Evolutionary conservation across 35 echinoderm and acorn worm species (phyloP), one percentile per base, ranked within the genome.

Genomic region (Nesometra sesokonis): DNA sequence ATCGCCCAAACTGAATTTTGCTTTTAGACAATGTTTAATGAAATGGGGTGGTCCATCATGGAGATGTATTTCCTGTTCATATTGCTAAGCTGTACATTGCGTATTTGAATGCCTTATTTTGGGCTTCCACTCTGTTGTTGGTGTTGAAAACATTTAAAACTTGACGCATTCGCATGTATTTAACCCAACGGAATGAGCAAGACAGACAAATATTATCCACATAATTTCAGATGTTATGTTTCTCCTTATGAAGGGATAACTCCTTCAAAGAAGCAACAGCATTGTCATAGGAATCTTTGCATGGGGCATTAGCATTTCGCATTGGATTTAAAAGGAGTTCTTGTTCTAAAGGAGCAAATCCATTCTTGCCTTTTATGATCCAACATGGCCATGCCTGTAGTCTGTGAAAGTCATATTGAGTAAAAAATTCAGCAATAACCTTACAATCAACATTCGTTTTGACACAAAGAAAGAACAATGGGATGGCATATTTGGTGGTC

Each of bases 391-490:
- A 29, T 34, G 82, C 31, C 82, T 83, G 82, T 21, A 19, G 36
- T 39, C 82, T 83, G 82, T 83, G 82, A 47, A 47, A 85, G 83
- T 85, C 83, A 29, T 88, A 37, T 43, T 88, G 34, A 3, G 79
- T 35, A 17, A 80, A 31, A 31, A 88, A 88, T 0, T 38, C 76
- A 30, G 57, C 86, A 35, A 88, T 77, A 34, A 88, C 77, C 35
- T 32, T 78, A 39, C 36, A 88, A 43, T 88, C 46, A 33, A 88
- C 86, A 36, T 88, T 88, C 34, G 86, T 88, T 32, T 88, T 77
- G n/a, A 78, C 79, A 79, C 86, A 80, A 11, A 88, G 77, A 35
- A 34, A 79, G 86, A 80, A 88, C 76, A 88, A 31, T 17, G 86
- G 86, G 27, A 79, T 29, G 17, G 86, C 77, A 77, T 80, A 80